Evolutionary conservation across 2,113 vertebrate genomes (phyloP).

Genomic region (Empidonax alnorum): DNA sequence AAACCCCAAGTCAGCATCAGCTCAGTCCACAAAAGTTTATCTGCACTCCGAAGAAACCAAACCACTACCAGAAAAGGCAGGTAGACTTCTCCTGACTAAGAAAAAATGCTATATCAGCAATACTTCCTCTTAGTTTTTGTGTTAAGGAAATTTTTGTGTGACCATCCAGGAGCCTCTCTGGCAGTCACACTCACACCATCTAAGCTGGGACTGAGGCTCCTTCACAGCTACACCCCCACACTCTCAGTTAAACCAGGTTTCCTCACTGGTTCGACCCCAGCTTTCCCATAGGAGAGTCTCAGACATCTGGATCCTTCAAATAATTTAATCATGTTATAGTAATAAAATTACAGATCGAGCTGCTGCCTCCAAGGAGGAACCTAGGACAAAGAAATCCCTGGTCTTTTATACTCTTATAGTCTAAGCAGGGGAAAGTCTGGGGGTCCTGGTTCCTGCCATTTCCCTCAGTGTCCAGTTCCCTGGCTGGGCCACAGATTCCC

Average conservation of each 20-base stretch:
- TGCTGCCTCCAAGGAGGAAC: not conserved
- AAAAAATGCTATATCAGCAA: not conserved
- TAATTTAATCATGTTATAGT: not conserved
- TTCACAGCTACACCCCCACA: not conserved
- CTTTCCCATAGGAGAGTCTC: not conserved
- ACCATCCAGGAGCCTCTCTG: not conserved
- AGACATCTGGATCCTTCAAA: not conserved
- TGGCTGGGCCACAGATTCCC: too few species aligned
- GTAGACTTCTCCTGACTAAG: not conserved
- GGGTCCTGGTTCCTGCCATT: not conserved
- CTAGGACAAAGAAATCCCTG: fast-evolving
- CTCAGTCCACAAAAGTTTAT: not conserved
- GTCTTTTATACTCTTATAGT: not conserved
- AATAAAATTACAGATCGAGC: not conserved
- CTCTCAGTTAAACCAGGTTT: not conserved
- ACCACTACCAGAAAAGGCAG: not conserved
- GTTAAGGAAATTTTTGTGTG: not conserved
- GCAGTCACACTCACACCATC: not conserved
- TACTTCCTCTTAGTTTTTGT: not conserved
- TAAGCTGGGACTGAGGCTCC: not conserved
- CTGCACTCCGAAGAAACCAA: not conserved
- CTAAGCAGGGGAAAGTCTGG: not conserved
- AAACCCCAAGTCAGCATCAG: not conserved
- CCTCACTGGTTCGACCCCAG: not conserved
- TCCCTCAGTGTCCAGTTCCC: not conserved